These are phyloP conservation scores for Adoxophyes honmai DNA, from an alignment of 1,140 invertebrate species.

Conservation along the genomic window DNA sequence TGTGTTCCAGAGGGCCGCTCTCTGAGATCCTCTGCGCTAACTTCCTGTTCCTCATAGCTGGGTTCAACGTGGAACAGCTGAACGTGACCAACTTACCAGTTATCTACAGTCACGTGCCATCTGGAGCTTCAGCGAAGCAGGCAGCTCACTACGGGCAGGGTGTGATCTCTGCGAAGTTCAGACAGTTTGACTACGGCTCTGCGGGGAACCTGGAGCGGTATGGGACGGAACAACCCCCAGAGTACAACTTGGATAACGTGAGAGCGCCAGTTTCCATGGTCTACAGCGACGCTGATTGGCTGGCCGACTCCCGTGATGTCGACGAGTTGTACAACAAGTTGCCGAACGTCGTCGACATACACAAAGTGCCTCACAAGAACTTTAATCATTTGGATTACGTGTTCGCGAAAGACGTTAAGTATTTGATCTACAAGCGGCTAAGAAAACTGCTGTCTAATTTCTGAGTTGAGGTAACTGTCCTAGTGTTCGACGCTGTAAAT, in stretches of 20 bases:
- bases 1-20: slow-evolving; percentile 31
- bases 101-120: slow-evolving; percentile 85
- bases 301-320: slow-evolving; percentile 70
- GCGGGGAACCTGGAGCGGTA: slow-evolving; percentile 56
- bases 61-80: slow-evolving; percentile 26
- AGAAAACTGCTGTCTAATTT: slow-evolving; percentile 15
- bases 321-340: slow-evolving; percentile 51
- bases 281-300: slow-evolving; percentile 80
- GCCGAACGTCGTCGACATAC: slow-evolving; percentile 63
- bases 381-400: slow-evolving; percentile 79
- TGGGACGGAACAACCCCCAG: slow-evolving; percentile 75
- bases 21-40: slow-evolving; percentile 26
- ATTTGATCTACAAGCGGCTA: slow-evolving; percentile 55
- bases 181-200: slow-evolving; percentile 64
- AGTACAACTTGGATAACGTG: slow-evolving; percentile 79
- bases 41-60: slow-evolving; percentile 22
- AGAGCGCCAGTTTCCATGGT: slow-evolving; percentile 80
- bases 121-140: slow-evolving; percentile 86
- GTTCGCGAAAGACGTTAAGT: slow-evolving; percentile 68
- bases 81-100: slow-evolving; percentile 80
- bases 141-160: slow-evolving; percentile 83
- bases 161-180: slow-evolving; percentile 63
- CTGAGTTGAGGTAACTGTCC: too few relatives aligned
- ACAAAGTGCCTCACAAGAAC: slow-evolving; percentile 45
- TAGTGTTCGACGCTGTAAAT: too few relatives aligned